These are phyloP conservation scores for Mus pahari DNA, from an alignment of 2,113 vertebrate genomes.

Conservation along the genomic window DNA sequence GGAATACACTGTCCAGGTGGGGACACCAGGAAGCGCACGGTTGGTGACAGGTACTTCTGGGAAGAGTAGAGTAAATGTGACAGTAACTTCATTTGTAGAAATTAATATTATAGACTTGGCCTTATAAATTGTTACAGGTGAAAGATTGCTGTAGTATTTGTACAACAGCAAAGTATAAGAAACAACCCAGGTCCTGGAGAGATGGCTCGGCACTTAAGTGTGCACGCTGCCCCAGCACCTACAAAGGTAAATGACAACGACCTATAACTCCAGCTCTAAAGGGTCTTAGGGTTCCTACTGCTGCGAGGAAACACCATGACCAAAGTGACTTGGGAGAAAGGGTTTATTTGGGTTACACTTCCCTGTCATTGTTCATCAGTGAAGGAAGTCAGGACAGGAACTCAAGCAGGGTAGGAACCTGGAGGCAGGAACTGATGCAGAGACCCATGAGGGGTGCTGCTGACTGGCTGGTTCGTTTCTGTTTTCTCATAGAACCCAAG, in stretches of 20 bases:
- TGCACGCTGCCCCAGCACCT: not conserved
- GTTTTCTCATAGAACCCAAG: not conserved
- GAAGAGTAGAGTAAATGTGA: conserved; percentile 19
- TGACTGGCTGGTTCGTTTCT: not conserved
- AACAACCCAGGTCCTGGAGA: not conserved
- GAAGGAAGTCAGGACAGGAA: not conserved
- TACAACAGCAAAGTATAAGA: conserved; percentile 18
- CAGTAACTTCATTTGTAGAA: conserved; percentile 20
- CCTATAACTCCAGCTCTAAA: not conserved
- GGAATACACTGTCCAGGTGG: not conserved
- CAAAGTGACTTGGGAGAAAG: not conserved
- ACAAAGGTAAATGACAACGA: not conserved
- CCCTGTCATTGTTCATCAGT: not conserved
- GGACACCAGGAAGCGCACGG: not conserved
- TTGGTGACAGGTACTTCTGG: not conserved
- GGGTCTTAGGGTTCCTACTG: not conserved
- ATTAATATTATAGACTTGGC: not conserved
- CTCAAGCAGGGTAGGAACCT: not conserved
- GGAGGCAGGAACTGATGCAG: not conserved
- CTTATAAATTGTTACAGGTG: not conserved
- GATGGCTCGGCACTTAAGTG: no score
- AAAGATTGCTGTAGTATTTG: not conserved
- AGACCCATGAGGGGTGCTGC: not conserved
- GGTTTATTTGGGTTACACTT: not conserved
- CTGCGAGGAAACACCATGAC: no score